Conservation (phyloP, 2,113 vertebrate species). For the Etheostoma spectabile region DNA sequence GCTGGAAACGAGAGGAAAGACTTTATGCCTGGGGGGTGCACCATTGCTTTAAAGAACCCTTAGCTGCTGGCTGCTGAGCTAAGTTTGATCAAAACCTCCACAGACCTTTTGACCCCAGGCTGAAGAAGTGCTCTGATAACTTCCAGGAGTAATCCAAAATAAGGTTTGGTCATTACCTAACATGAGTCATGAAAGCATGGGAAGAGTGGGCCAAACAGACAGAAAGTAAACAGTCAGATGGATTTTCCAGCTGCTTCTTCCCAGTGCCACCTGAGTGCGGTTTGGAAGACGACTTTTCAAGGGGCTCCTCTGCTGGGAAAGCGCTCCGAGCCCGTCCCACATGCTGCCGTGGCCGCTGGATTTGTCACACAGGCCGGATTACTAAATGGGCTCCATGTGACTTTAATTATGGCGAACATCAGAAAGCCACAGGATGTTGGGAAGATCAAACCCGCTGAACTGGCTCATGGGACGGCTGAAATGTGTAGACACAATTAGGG, state of each 20-base stretch:
- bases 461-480: constrained; percentile 16
- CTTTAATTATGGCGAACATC: constrained; percentile 54
- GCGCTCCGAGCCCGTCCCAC: constrained; percentile 30
- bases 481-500: constrained; percentile 3
- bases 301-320: constrained; percentile 59
- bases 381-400: constrained; percentile 55
- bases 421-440: constrained; percentile 52
- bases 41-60: not conserved
- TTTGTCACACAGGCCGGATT: constrained; percentile 61
- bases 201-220: constrained; percentile 42
- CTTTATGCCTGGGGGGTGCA: not conserved
- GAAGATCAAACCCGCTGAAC: constrained; percentile 45
- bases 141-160: constrained; percentile 21
- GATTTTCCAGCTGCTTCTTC: constrained; percentile 67
- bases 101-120: not conserved
- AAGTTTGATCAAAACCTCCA: not conserved
- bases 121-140: constrained; percentile 22
- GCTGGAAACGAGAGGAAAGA: not conserved
- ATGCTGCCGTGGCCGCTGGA: constrained; percentile 31
- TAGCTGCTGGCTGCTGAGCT: not conserved
- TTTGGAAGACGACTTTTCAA: constrained; percentile 58
- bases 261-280: constrained; percentile 71
- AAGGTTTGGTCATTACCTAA: constrained; percentile 37
- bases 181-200: constrained; percentile 48
- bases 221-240: constrained; percentile 60